Percentiles rank a stretch among this genome's conserved stretches.
phyloP scores from a whole-genome alignment of 2,113 vertebrate species.

The Percina caprodes region DNA sequence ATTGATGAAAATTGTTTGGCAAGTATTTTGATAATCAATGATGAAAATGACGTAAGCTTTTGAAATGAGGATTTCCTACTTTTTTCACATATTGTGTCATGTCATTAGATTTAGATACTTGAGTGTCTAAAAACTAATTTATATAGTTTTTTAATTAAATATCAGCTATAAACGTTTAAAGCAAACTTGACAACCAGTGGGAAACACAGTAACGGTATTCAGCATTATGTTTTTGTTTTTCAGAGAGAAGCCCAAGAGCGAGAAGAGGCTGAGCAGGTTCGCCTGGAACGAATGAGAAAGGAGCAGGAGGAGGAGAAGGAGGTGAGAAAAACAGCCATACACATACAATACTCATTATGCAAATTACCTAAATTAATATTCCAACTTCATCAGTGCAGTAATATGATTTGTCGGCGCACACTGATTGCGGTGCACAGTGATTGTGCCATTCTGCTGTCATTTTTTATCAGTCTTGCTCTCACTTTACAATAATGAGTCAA shows the following conservation, averaged over 20 bases:
- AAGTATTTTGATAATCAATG: background rate
- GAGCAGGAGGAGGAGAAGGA: slow-evolving; percentile 98
- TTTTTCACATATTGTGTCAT: background rate
- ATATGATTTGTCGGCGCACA: slow-evolving; percentile 6
- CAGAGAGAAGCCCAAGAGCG: slow-evolving; percentile 98
- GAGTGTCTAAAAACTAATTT: background rate
- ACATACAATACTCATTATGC: background rate
- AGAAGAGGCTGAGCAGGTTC: slow-evolving; percentile 97
- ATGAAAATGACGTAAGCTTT: background rate
- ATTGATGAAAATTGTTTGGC: background rate
- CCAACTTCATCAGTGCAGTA: slow-evolving; percentile 3
- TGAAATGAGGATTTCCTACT: background rate
- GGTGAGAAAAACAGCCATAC: slow-evolving; percentile 78
- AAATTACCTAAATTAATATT: slow-evolving; percentile 16
- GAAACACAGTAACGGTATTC: background rate
- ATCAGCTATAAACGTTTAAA: background rate
- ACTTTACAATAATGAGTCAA: slow-evolving; percentile 50
- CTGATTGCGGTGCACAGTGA: background rate
- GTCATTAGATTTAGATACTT: background rate
- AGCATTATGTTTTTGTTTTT: slow-evolving; percentile 10
- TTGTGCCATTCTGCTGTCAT: background rate
- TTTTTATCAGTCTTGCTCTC: slow-evolving; percentile 15
- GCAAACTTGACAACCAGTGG: background rate
- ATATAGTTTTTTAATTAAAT: background rate
- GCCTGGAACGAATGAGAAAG: slow-evolving; percentile 94